phyloP scores from a whole-genome alignment of 2,113 vertebrate genomes.

The Pangasianodon hypophthalmus region DNA sequence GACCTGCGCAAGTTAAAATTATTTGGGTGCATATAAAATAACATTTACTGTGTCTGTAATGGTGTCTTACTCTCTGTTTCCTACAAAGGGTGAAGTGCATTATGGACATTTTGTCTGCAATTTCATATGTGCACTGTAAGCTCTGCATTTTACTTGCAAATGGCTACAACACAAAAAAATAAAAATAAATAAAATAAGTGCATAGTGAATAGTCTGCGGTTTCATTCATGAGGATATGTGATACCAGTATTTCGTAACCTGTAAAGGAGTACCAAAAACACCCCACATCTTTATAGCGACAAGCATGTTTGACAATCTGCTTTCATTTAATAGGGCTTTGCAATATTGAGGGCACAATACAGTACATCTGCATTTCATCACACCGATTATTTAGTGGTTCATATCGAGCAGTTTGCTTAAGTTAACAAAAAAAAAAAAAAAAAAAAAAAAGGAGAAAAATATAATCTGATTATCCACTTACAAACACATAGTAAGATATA shows the following conservation, averaged over 20 bases:
- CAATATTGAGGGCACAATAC: constrained; percentile 38
- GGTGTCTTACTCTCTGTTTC: not conserved
- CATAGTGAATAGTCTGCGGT: not conserved
- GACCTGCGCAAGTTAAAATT: not conserved
- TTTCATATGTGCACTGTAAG: not conserved
- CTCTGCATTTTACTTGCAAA: not conserved
- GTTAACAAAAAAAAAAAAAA: not conserved
- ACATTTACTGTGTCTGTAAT: not conserved
- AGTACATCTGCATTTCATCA: constrained; percentile 44
- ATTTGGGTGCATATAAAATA: not conserved
- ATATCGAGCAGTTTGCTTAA: constrained; percentile 2
- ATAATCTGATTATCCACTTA: constrained; percentile 10
- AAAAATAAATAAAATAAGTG: not conserved
- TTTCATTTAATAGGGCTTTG: constrained; percentile 47
- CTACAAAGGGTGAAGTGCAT: not conserved
- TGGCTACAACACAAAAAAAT: too few species aligned
- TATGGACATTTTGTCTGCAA: not conserved
- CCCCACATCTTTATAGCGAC: not conserved
- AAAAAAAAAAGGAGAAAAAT: constrained; percentile 14
- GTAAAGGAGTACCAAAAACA: not conserved
- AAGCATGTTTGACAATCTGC: constrained; percentile 24
- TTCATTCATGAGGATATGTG: not conserved
- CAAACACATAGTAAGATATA: not conserved
- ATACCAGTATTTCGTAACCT: not conserved
- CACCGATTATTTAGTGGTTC: constrained; percentile 44